phyloP scores from a whole-genome alignment of 1,140 invertebrate genomes.

The Sitophilus oryzae region DNA sequence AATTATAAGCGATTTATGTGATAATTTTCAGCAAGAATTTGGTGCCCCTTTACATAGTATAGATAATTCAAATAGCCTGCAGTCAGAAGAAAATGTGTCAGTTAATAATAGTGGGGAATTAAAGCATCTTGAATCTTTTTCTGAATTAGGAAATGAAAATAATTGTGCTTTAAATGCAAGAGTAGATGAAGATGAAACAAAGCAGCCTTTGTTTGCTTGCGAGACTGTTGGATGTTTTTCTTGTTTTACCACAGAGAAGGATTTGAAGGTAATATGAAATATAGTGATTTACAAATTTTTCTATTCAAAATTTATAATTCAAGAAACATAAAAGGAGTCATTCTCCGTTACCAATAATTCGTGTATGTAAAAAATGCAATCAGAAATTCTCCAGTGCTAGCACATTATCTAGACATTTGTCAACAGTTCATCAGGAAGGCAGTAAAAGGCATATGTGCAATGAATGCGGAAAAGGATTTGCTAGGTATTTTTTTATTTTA shows the following conservation, averaged over 20 bases:
- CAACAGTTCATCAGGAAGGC: conserved; percentile 31
- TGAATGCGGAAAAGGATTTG: conserved; percentile 51
- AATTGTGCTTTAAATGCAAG: background rate
- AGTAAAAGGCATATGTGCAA: conserved; percentile 57
- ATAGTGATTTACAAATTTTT: background rate
- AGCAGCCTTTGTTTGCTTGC: conserved; percentile 20
- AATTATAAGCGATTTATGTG: background rate
- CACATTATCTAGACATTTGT: conserved; percentile 44
- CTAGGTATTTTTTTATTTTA: no score
- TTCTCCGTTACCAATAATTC: conserved; percentile 23
- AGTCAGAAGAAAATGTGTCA: background rate
- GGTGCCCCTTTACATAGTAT: background rate
- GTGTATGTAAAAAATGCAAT: conserved; percentile 44
- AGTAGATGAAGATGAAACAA: conserved; percentile 11
- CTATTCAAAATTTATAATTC: background rate
- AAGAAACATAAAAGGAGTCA: conserved; percentile 12
- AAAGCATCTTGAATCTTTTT: background rate
- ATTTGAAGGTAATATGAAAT: conserved; percentile 18
- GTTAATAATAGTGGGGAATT: background rate
- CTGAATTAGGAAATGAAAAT: background rate
- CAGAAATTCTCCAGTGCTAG: conserved; percentile 47
- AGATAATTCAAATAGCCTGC: background rate
- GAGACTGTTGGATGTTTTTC: conserved; percentile 7
- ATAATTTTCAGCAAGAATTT: background rate
- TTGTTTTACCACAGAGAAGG: conserved; percentile 14